phyloP scores from a whole-genome alignment of 2,888 invertebrate species.

The Sarcophaga subvicina region DNA sequence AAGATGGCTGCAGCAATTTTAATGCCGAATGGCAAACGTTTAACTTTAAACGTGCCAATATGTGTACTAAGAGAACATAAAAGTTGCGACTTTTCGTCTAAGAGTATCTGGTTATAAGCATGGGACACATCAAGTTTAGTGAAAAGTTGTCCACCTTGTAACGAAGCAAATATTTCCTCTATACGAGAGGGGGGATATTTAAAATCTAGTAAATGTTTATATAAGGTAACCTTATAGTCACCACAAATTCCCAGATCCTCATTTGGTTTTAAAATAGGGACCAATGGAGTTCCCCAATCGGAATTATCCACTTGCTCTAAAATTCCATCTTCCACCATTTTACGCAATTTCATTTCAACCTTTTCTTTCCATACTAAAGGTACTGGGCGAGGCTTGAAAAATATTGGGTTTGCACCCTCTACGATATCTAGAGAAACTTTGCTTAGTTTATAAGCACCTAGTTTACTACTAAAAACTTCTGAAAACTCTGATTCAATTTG shows the following conservation, averaged over 20 bases:
- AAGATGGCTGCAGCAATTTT: background rate
- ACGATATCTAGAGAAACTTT: background rate
- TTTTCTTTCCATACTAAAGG: constrained; percentile 32
- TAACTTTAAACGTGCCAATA: no score
- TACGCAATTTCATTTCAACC: constrained; percentile 36
- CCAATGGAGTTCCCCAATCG: constrained; percentile 6
- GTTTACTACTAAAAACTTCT: background rate
- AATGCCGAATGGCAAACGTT: constrained; percentile 14
- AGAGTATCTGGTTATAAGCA: constrained; percentile 34
- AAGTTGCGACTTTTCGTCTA: constrained; percentile 13
- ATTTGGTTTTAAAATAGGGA: constrained; percentile 29
- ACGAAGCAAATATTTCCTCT: constrained; percentile 44
- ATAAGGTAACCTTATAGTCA: background rate
- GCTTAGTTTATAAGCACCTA: background rate
- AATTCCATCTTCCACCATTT: constrained; percentile 33
- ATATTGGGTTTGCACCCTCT: no score
- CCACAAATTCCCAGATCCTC: background rate
- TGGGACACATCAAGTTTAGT: constrained; percentile 31
- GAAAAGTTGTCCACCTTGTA: constrained; percentile 17
- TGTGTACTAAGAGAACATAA: constrained; percentile 6
- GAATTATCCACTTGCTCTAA: constrained; percentile 47
- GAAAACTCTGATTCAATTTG: no score
- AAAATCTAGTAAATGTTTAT: constrained; percentile 24
- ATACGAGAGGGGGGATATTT: constrained; percentile 43
- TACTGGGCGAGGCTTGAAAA: background rate